Evolutionary conservation across 2,797 vertebrate genomes (phyloP).

Genomic region (Rhinoraja longicauda): DNA sequence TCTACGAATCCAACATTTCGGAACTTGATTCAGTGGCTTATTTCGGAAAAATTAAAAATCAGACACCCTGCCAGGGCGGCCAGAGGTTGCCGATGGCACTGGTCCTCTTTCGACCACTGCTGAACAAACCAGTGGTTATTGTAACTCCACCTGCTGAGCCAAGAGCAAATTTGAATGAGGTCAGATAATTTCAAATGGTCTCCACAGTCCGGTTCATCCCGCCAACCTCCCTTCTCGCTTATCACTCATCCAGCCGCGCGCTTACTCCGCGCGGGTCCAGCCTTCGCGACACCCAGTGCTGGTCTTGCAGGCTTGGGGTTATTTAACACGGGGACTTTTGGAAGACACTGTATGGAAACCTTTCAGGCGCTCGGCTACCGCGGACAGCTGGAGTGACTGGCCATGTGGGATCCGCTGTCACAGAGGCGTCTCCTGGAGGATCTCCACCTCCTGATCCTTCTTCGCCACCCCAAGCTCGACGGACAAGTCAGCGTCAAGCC

Average conservation of each 20-base stretch:
- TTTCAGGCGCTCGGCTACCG: neutral
- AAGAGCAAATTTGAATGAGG: neutral
- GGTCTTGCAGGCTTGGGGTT: neutral
- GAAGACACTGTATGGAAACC: neutral
- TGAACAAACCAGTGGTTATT: neutral
- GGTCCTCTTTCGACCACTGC: no score
- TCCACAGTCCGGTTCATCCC: no score
- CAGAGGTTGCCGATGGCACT: neutral
- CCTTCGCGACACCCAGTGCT: neutral
- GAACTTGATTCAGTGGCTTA: neutral
- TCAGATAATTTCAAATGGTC: neutral
- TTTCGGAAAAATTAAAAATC: neutral
- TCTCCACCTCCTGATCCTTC: neutral
- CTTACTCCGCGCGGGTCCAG: no score
- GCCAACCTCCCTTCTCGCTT: neutral
- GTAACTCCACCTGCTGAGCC: neutral
- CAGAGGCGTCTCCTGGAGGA: slow-evolving; percentile 4
- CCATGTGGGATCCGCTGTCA: neutral
- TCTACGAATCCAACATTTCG: neutral
- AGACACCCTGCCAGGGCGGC: no score
- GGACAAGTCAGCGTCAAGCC: no score
- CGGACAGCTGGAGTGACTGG: no score
- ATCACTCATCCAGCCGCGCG: no score
- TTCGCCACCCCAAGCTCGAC: neutral
- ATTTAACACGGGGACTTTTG: neutral